Base-by-base conservation (phyloP, 2,888 invertebrate species). In the Drosophila putrida region DNA sequence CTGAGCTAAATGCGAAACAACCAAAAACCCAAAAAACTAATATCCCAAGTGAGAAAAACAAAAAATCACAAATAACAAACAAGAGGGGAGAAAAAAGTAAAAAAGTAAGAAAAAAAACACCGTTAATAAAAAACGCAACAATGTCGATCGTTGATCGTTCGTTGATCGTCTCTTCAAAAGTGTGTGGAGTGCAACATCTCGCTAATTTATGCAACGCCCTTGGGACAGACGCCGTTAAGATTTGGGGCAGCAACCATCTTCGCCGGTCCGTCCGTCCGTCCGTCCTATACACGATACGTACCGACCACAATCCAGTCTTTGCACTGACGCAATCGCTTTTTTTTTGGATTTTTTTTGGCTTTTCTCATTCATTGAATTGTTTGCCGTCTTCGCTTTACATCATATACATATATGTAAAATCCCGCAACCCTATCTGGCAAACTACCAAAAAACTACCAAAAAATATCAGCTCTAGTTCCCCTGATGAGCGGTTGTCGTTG, bases 121-220 rank as follows among this genome's bases (percentile, higher is more conserved):
- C 75, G 75, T 76, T 76, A 71, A 75, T 63, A 20, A 59, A 61
- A 83, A 39, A 31, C 38, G 62, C 60, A 77, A 71, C 74, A 68
- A 33, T 36, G 39, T 57, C 74, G 55, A 80, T 46, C 44, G 54
- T 33, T 69, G 38, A 39, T 67, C 41, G 61, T 25, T 39, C 47
- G 55, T 39, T 41, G 54, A 54, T 58, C 36, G 11, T 31, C 28
- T 11, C 13, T n/a, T n/a, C 9, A 20, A n/a, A 35, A 35, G 43
- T 8, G 11, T 25, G 20, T 38, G 36, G 57, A 65, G 39, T 79
- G 69, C 80, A 79, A 70, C 59, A 63, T 57, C 61, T 63, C 74
- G 70, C 71, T 88, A 88, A 89, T 83, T 83, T 83, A 89, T 83
- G 83, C 89, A 86, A 80, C 87, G 83, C 83, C 83, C 83, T 83